Base-by-base conservation (phyloP, 1,140 invertebrate genomes). In the Anoplophora glabripennis region DNA sequence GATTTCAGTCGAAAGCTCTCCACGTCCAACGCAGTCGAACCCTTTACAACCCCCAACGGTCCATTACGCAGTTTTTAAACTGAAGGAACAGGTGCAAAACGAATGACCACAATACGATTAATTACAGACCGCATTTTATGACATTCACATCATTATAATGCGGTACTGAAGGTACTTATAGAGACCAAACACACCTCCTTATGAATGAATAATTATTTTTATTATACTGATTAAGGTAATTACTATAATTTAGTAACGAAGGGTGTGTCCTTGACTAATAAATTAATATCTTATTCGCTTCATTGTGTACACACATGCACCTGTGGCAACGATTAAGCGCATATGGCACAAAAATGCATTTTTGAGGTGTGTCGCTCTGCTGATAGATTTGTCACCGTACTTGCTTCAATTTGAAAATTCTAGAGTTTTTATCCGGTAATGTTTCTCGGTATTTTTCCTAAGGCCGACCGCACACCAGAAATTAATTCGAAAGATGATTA, bases 131-230 rank as follows among this genome's bases (percentile, higher is more conserved):
- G 44, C 12, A 28, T n/a, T 46, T 46, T 17, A 11, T 46, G 17
- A 17, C 41, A 18, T 46, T 46, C 44, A 46, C 44, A 46, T 46
- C 5, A 28, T 28, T 18, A 21, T 46, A 46, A 46, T 28, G 11
- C 28, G 17, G 28, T 46, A 46, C 18, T 10, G 44, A 46, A 28
- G 14, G 17, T 17, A 9, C n/a, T 1, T 46, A n/a, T n/a, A n/a
- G 5, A 11, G 28, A 46, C n/a, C 44, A 46, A 9, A 46, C 44
- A 46, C 44, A 21, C 44, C 44, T 40, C 14, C 38, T 18, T 21
- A 46, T 46, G 44, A 46, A 46, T 46, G 44, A 18, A 46, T 46
- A 46, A 46, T 18, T 15, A 21, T 46, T 46, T 46, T 46, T 17
- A 42, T 46, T 14, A 46, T 15, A 46, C 28, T 21, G 44, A n/a